Percentiles rank a stretch among this genome's conserved stretches.
These are phyloP conservation scores for Wiebesia pumilae DNA, from an alignment of 1,140 invertebrate species.

Conservation along the genomic window DNA sequence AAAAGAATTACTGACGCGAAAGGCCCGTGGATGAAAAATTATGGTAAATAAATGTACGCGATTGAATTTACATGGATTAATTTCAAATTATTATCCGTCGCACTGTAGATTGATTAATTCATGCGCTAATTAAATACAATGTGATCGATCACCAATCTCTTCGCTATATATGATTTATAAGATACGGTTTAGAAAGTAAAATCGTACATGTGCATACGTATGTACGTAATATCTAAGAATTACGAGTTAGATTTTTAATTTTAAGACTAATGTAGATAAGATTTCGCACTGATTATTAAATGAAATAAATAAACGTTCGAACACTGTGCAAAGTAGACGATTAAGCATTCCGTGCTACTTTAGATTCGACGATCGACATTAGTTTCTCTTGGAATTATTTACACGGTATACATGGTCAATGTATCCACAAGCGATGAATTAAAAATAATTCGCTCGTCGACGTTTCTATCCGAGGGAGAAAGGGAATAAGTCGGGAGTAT, in stretches of 20 bases:
- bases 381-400: background rate
- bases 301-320: too few relatives aligned
- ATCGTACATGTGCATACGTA: background rate
- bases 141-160: background rate
- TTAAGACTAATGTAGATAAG: too few relatives aligned
- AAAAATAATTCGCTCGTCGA: constrained; percentile 27
- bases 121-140: background rate
- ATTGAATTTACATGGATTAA: too few relatives aligned
- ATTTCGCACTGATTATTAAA: too few relatives aligned
- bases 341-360: background rate
- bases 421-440: constrained; percentile 15
- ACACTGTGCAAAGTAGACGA: background rate
- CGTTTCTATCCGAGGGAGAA: background rate
- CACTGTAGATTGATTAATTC: background rate
- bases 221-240: background rate
- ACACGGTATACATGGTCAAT: background rate
- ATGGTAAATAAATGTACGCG: too few relatives aligned
- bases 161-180: background rate
- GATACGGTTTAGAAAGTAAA: background rate
- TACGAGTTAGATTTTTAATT: background rate
- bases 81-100: background rate
- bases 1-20: too few relatives aligned
- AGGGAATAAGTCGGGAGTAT: constrained; percentile 17
- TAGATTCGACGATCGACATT: background rate
- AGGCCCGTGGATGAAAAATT: too few relatives aligned